Base-by-base conservation (phyloP, 2,113 vertebrate species). In the Desmodus rotundus region DNA sequence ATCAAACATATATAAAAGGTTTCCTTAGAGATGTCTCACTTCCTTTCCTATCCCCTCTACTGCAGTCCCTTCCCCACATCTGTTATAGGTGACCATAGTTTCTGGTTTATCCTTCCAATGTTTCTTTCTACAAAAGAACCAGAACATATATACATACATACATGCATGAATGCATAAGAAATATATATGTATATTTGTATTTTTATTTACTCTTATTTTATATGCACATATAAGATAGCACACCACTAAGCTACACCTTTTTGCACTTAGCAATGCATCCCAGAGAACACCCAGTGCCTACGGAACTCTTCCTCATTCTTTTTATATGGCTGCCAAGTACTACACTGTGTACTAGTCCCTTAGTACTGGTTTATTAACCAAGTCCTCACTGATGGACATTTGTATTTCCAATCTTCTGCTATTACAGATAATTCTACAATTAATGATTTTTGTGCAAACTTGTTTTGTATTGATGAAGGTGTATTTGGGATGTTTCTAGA, bases 91-190 rank as follows among this genome's bases (percentile, higher is more conserved):
- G 70, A 58, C 17, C 31, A 5, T 7, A 41, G 22, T 70, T 87
- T 63, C 72, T 33, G 17, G n/a, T 70, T 77, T 87, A 77, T 41
- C 28, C 56, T 88, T 95, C 47, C 7, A 43, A 7, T 38, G 10
- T 89, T 84, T 91, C 61, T n/a, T 84, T 73, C 56, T 67, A 43
- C 33, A 63, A 73, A 85, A 80, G 47, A 95, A n/a, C 31, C 13
- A 20, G 31, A 91, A 81, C 20, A 58, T 22, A 76, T 11, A 61
- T 8, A 31, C 31, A 68, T 0, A 90, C 4, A 54, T 54, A 11
- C 5, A 5, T 45, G 4, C 26, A 61, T 33, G 56, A 58, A 74
- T 52, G 31, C 7, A 83, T 41, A 58, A 22, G 47, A 47, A 68
- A 78, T 7, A 45, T 76, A 14, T 63, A 24, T 41, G 47, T 70